Evolutionary conservation across 2,888 invertebrate species (phyloP), one percentile per base, ranked within the genome.

Genomic region (Ectobius pallidus): DNA sequence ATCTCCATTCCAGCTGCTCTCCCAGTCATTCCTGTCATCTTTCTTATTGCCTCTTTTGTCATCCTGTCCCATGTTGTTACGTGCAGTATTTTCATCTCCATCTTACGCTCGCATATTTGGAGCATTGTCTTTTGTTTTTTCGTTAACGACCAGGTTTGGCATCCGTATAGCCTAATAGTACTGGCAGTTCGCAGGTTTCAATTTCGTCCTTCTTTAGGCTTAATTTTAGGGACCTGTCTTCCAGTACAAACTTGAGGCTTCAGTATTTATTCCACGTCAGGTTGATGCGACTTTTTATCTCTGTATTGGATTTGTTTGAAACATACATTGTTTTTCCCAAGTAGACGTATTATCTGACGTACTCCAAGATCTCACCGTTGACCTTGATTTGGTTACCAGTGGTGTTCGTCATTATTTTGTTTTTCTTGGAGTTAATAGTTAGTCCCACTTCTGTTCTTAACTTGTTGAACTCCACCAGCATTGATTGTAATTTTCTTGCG

Each of bases 361-460:
- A 46, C 46, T 46, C 3, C 18, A 46, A n/a, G 18, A 4, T 11
- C 18, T n/a, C 7, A 4, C 18, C 16, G 46, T 46, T 46, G 11
- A 46, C n/a, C 7, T n/a, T 7, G 18, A n/a, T n/a, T 46, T 3
- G 46, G 18, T 58, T 7, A 25, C 27, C 58, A 9, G 11, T 9
- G n/a, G 52, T 18, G 18, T 67, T 67, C 20, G 30, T 44, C 46
- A 67, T 44, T 22, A 67, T 3, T 46, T 67, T 67, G 7, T 44
- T 46, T 67, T 67, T 67, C 14, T 9, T 62, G 1, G 6, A 30
- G 34, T 62, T 39, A 30, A 62, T 32, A 18, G 67, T 22, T 42
- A 65, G 20, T 25, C 67, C 67, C 27, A 27, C 27, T n/a, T 44
- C 27, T 20, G 3, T 65, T 1, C 46, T 67, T 7, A 4, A 16